Percentiles rank a stretch among this genome's conserved stretches.
These are phyloP conservation scores for Drosophila dunni DNA, from an alignment of 1,140 invertebrate species.

Conservation along the genomic window DNA sequence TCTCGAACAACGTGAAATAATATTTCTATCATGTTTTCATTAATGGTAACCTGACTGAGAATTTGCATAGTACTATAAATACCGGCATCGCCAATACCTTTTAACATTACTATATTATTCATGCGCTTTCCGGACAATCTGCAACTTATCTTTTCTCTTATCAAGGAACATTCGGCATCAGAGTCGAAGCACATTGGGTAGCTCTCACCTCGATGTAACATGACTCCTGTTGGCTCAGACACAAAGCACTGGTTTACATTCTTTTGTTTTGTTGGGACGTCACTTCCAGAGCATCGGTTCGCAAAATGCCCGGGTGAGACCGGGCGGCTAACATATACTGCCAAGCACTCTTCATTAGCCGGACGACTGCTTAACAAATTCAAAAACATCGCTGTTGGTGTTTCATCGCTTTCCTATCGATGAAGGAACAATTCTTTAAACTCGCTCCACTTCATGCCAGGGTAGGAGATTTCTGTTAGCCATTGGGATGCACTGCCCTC, in stretches of 20 bases:
- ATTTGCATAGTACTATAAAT: neutral
- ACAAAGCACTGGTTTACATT: neutral
- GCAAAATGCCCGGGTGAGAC: neutral
- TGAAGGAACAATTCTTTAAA: conserved; percentile 7
- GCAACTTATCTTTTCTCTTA: neutral
- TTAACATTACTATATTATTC: conserved; percentile 2
- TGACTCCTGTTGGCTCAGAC: conserved; percentile 19
- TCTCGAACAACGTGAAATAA: conserved; percentile 28
- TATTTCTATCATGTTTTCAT: conserved; percentile 3
- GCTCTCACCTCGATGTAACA: conserved; percentile 20
- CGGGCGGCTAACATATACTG: neutral
- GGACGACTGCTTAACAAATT: neutral
- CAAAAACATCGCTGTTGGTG: conserved; percentile 1
- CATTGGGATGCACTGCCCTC: conserved; percentile 31
- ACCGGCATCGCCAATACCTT: conserved; percentile 1
- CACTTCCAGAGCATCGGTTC: neutral
- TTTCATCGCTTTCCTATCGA: conserved; percentile 3
- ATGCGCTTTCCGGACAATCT: conserved; percentile 4
- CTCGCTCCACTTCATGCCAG: conserved; percentile 21
- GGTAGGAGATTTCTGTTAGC: conserved; percentile 28
- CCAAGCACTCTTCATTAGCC: neutral
- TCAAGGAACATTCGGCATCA: conserved; percentile 4
- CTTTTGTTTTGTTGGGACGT: neutral
- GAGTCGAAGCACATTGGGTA: conserved; percentile 18
- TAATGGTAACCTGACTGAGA: no score